Conservation (phyloP, 2,113 vertebrate species). For the Nothoprocta pentlandii region DNA sequence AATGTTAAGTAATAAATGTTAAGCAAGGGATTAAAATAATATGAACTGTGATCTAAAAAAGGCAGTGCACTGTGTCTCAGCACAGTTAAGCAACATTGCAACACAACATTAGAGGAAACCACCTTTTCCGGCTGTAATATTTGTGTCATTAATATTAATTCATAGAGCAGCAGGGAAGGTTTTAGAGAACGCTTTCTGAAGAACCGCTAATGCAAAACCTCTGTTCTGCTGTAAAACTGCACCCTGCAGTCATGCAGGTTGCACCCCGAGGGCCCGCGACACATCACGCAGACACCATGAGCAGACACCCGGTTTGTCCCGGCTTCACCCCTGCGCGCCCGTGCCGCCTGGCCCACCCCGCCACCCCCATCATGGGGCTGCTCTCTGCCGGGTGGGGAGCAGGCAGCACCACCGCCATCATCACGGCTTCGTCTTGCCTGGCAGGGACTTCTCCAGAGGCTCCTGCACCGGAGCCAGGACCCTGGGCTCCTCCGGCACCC, state of each 20-base stretch:
- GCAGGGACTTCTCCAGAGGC: conserved; percentile 87
- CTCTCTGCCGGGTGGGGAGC: too few species aligned
- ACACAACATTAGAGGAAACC: not conserved
- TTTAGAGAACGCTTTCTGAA: not conserved
- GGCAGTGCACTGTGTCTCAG: not conserved
- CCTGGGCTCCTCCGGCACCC: conserved; percentile 74
- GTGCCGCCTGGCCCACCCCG: too few species aligned
- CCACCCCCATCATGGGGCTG: too few species aligned
- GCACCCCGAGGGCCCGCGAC: too few species aligned
- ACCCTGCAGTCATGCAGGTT: not conserved
- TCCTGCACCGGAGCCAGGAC: conserved; percentile 77
- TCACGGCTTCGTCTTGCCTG: not conserved
- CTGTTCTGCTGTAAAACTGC: not conserved
- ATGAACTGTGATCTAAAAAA: not conserved
- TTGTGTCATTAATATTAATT: not conserved
- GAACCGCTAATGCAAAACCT: accelerated
- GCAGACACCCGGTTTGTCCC: too few species aligned
- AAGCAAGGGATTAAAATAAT: not conserved
- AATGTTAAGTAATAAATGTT: not conserved
- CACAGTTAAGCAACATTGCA: too few species aligned
- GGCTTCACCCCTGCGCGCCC: too few species aligned
- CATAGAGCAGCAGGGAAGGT: not conserved
- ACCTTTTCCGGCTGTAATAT: not conserved
- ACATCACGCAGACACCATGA: too few species aligned
- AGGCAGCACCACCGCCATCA: too few species aligned